These are phyloP conservation scores for Phragmatobia fuliginosa DNA, from an alignment of 2,888 invertebrate genomes.

Conservation along the genomic window DNA sequence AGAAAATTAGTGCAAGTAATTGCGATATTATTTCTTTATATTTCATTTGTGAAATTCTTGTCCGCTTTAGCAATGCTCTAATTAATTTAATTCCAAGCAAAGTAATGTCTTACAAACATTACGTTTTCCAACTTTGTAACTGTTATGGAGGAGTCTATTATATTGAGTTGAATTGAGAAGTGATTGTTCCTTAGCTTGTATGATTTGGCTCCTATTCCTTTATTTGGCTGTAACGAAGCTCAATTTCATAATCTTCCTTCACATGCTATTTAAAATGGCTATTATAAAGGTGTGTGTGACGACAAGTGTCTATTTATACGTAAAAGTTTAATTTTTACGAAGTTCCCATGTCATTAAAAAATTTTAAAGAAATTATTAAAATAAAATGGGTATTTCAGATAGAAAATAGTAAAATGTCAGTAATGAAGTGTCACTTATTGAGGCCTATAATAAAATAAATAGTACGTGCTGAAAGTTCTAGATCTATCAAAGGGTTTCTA, in stretches of 20 bases:
- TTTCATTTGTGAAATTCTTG: slow-evolving; percentile 30
- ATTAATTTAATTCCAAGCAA: background rate
- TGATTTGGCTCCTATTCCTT: slow-evolving; percentile 42
- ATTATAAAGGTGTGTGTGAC: slow-evolving; percentile 34
- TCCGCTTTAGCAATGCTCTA: slow-evolving; percentile 26
- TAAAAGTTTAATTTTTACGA: slow-evolving; percentile 35
- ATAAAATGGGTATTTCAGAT: slow-evolving; percentile 26
- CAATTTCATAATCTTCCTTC: slow-evolving; percentile 52
- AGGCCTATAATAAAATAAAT: slow-evolving; percentile 31
- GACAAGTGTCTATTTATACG: slow-evolving; percentile 41
- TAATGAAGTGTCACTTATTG: slow-evolving; percentile 11
- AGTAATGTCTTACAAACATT: background rate
- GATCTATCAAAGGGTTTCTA: slow-evolving; percentile 29
- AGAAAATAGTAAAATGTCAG: slow-evolving; percentile 10
- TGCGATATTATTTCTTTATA: slow-evolving; percentile 30
- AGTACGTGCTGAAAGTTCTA: slow-evolving; percentile 20
- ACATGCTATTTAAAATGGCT: slow-evolving; percentile 50
- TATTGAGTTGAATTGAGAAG: slow-evolving; percentile 20
- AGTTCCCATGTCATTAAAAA: slow-evolving; percentile 51
- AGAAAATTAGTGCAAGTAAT: slow-evolving; percentile 42
- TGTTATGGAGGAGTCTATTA: slow-evolving; percentile 31
- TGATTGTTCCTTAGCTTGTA: slow-evolving; percentile 31
- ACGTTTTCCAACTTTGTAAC: background rate
- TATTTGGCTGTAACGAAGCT: slow-evolving; percentile 51
- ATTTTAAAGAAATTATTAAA: slow-evolving; percentile 19